Evolutionary conservation across 2,888 invertebrate species (phyloP).

Genomic region (Cephus sareptanus): DNA sequence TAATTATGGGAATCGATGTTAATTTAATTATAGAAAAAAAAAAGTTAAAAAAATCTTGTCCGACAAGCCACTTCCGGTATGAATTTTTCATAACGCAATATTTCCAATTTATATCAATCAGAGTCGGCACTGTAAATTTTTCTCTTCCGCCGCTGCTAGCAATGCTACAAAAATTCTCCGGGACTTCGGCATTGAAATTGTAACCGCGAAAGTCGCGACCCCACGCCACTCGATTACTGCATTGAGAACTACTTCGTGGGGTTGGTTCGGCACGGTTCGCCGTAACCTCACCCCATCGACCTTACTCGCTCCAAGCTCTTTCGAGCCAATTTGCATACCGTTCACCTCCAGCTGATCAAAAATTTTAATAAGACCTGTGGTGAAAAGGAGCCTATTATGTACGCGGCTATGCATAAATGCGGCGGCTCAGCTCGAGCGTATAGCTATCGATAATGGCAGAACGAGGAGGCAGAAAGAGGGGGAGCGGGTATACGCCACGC

Average conservation of each 20-base stretch:
- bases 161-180: background rate
- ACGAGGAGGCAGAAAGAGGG: slow-evolving; percentile 11
- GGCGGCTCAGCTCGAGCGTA: slow-evolving; percentile 36
- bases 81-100: background rate
- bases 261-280: background rate
- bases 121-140: background rate
- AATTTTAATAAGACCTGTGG: slow-evolving; percentile 68
- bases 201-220: background rate
- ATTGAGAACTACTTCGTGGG: slow-evolving; percentile 17
- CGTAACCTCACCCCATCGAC: slow-evolving; percentile 9
- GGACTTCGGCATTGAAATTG: background rate
- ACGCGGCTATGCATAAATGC: slow-evolving; percentile 45
- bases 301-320: slow-evolving; percentile 25
- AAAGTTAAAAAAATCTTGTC: background rate
- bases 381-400: slow-evolving; percentile 41
- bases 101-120: background rate
- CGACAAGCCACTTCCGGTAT: background rate
- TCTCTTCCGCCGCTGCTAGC: background rate
- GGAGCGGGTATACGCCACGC: slow-evolving; percentile 14
- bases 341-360: slow-evolving; percentile 68
- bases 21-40: background rate
- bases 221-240: slow-evolving; percentile 23
- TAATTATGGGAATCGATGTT: background rate
- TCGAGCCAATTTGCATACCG: slow-evolving; percentile 66
- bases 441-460: slow-evolving; percentile 37